Evolutionary conservation across 2,888 invertebrate genomes (phyloP), one percentile per base, ranked within the genome.

Genomic region (Bursaphelenchus okinawaensis): DNA sequence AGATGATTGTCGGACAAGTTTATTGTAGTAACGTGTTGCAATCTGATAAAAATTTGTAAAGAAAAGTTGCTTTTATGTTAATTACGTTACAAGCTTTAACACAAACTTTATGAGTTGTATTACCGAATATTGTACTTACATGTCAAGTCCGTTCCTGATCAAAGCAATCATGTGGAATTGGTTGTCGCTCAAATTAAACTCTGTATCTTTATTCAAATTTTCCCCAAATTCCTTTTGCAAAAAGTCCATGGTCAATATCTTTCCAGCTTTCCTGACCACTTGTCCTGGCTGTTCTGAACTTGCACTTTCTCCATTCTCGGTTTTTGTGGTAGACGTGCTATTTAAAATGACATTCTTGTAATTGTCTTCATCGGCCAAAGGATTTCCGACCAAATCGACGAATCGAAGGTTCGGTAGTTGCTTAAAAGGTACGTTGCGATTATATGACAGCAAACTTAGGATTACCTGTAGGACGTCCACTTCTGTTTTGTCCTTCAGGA

Each of bases 341-440:
- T 24, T 68, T 7, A 70, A 50, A 12, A 76, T 52, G 63, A 52
- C 69, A 23, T 67, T 65, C 55, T 68, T 52, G 60, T 68, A 72
- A 1, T 72, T 73, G 31, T 76, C 76, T 16, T 61, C 59, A 19
- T 59, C 40, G 22, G 70, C 64, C 1, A 76, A 31, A 0, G 70
- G 69, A 65, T 75, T 75, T 4, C 57, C 65, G 7, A 68, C 65
- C 55, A 77, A 54, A 29, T 77, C 77, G 24, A 77, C 26, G 26
- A 71, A 64, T n/a, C 65, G 66, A 2, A 77, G 64, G 57, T 78
- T 77, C 27, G 69, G 65, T 26, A 76, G 66, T n/a, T 60, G 31
- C 74, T 75, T 60, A 24, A 71, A 61, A 69, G 52, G 7, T 52
- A 12, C n/a, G n/a, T n/a, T n/a, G n/a, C n/a, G n/a, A 8, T 12